Conservation (phyloP, 2,113 vertebrate species). For the Lepus timidus region DNA sequence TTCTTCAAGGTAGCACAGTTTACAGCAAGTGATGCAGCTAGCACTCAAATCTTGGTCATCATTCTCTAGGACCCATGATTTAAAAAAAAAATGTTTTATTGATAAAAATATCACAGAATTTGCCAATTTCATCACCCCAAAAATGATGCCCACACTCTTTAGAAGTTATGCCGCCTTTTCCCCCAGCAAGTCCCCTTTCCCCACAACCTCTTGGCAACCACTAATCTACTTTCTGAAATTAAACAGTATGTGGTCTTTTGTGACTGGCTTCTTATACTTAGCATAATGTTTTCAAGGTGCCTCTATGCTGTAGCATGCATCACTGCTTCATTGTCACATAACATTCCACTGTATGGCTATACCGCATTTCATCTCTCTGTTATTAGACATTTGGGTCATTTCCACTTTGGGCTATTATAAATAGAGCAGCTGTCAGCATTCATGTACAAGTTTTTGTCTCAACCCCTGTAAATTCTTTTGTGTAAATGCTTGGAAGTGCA, state of each 20-base stretch:
- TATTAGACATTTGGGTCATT: not conserved
- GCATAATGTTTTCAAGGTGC: not conserved
- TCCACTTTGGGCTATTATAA: not conserved
- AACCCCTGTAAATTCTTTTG: not conserved
- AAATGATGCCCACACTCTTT: not conserved
- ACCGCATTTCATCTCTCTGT: not conserved
- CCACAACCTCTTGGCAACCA: not conserved
- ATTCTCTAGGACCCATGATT: constrained; percentile 54
- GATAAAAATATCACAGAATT: not conserved
- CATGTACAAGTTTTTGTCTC: not conserved
- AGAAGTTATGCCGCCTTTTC: not conserved
- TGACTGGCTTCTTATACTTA: constrained; percentile 12
- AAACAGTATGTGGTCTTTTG: not conserved
- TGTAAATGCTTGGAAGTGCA: not conserved
- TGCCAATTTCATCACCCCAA: not conserved
- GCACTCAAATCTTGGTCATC: constrained; percentile 43
- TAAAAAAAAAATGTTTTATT: not conserved
- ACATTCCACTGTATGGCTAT: not conserved
- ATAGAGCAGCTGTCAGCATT: not conserved
- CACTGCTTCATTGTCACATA: not conserved
- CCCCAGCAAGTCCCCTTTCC: not conserved
- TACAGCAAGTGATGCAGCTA: constrained; percentile 35
- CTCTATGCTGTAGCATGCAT: not conserved
- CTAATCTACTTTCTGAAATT: not conserved
- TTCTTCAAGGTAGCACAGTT: not conserved